Evolutionary conservation across 2,113 vertebrate genomes (phyloP).

Genomic region (Apteryx owenii): DNA sequence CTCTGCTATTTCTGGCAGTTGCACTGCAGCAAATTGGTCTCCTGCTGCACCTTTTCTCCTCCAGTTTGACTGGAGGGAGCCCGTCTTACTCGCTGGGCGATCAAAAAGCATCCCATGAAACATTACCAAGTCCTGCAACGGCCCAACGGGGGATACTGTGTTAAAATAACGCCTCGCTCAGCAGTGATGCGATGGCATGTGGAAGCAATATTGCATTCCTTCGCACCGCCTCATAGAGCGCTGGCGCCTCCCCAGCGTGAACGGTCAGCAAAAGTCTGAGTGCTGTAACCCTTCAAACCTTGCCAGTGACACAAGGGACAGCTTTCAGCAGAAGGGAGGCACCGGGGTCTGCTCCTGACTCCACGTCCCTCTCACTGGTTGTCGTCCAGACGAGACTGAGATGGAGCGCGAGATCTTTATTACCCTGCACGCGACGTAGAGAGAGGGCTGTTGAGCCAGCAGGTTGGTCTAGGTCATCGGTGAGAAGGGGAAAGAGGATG

Average conservation of each 20-base stretch:
- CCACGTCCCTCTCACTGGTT: not conserved
- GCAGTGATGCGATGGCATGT: accelerated
- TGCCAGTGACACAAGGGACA: not conserved
- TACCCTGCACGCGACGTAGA: accelerated
- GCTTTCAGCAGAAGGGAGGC: not conserved
- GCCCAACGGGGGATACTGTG: accelerated
- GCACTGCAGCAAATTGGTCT: not conserved
- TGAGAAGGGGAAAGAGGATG: not conserved
- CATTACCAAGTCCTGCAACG: accelerated
- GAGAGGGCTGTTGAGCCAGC: not conserved
- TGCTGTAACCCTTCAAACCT: not conserved
- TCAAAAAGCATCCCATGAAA: not conserved
- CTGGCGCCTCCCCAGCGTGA: accelerated
- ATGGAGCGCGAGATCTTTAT: accelerated
- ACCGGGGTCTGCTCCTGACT: not conserved
- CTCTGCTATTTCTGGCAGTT: not conserved
- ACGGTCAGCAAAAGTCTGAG: accelerated
- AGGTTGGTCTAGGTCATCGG: accelerated
- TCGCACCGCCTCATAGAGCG: accelerated
- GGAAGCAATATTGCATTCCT: accelerated
- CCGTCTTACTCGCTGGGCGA: not conserved
- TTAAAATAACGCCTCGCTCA: not conserved
- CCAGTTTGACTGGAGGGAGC: not conserved
- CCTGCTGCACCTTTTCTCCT: constrained; percentile 10
- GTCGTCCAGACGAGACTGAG: not conserved